A percentile compares a stretch with the other conserved stretches of the same genome.
phyloP scores from a whole-genome alignment of 2,113 vertebrate genomes.

The Sylvilagus bachmani region DNA sequence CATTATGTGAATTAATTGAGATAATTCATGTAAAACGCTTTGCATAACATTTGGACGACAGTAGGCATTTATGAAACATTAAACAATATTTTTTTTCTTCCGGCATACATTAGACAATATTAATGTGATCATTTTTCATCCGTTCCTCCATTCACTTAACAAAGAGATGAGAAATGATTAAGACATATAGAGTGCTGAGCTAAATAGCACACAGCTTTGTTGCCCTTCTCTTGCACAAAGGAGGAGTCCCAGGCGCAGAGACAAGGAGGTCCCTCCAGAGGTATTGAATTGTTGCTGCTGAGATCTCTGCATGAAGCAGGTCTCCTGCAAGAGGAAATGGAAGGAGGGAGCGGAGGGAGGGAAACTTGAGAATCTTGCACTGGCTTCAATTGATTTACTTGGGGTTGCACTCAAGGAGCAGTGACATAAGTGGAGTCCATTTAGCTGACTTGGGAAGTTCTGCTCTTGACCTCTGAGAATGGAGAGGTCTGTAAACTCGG shows the following conservation, averaged over 20 bases:
- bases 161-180: not conserved
- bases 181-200: too few species aligned
- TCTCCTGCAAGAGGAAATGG: not conserved
- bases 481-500: slow-evolving; percentile 37
- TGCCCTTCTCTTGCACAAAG: not conserved
- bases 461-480: slow-evolving; percentile 50
- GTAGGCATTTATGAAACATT: not conserved
- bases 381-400: slow-evolving; percentile 62
- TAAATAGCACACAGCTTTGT: not conserved
- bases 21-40: not conserved
- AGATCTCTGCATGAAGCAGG: not conserved
- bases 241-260: not conserved
- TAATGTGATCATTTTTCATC: not conserved
- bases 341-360: not conserved
- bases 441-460: slow-evolving; percentile 30
- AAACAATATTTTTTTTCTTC: not conserved
- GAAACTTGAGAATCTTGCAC: not conserved
- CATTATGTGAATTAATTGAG: not conserved
- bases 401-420: slow-evolving; percentile 54
- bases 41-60: not conserved
- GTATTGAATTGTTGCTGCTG: not conserved
- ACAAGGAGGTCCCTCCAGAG: fast-evolving
- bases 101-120: not conserved
- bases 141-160: not conserved
- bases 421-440: not conserved